phyloP scores from a whole-genome alignment of 1,140 invertebrate species.

The Sminthurides bifidus region DNA sequence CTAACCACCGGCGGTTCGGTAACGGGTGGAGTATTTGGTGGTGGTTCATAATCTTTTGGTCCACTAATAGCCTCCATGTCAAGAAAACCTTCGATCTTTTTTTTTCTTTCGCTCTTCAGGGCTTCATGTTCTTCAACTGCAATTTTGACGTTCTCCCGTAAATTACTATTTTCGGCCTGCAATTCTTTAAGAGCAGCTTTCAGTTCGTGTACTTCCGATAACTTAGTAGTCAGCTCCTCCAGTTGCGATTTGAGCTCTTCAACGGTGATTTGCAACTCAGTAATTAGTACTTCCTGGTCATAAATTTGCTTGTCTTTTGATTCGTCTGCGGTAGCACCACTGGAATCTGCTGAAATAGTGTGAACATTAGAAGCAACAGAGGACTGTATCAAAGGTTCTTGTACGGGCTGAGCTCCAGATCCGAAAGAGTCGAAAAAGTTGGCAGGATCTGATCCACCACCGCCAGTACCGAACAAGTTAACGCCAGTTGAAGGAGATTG shows the following conservation, averaged over 20 bases:
- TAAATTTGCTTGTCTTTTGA: conserved; percentile 1
- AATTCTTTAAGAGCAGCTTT: neutral
- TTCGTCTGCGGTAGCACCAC: neutral
- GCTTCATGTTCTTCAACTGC: neutral
- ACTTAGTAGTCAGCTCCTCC: neutral
- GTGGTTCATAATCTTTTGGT: neutral
- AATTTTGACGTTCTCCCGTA: neutral
- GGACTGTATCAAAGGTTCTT: no score
- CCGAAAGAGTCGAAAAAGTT: no score
- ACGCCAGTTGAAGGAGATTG: no score
- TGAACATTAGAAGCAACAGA: no score
- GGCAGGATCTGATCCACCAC: no score
- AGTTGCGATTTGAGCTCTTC: neutral
- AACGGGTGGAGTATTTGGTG: neutral
- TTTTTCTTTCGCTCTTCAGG: neutral
- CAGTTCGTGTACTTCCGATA: neutral
- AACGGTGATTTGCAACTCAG: conserved; percentile 2
- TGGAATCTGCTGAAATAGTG: neutral
- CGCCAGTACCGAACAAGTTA: no score
- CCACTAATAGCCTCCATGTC: neutral
- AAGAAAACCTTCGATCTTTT: neutral
- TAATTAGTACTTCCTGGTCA: conserved; percentile 1
- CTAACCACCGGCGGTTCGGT: conserved; percentile 5
- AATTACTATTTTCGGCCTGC: neutral
- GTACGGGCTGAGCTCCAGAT: no score